Base-by-base conservation (phyloP, 2,888 invertebrate genomes). In the Microchrysa polita region DNA sequence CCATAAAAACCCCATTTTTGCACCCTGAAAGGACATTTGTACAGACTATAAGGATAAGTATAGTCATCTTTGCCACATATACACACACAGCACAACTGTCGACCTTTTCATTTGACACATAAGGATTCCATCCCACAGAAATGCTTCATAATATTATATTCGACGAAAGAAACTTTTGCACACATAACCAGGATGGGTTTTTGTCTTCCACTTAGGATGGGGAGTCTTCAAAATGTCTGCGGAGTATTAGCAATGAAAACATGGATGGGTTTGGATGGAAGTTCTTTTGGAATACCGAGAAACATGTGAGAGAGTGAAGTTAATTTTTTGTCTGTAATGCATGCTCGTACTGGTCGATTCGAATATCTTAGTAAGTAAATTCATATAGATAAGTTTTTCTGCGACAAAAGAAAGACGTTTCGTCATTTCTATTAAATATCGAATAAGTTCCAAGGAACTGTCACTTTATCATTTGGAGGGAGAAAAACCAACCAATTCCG, bases 271-370 rank as follows among this genome's bases (percentile, higher is more conserved):
- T 12, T 1, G 65, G 10, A 22, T 34, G 48, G 60, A 72, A 73
- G 69, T 75, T 73, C 57, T 57, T 42, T 72, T 61, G 52, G 42
- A 76, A 69, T 57, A 61, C 60, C 53, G 59, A 74, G 67, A 73
- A 76, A 74, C 73, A 74, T 72, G 52, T 72, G 55, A 67, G 67
- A 72, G 74, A 73, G 76, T 74, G 74, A 76, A 76, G 73, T 73
- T 76, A 74, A 76, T 74, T 74, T 76, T 76, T 76, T 72, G 74
- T 76, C 74, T 76, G 74, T 72, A 76, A 76, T 76, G 71, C 73
- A 74, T 73, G 73, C 71, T 74, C n/a, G n/a, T n/a, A n/a, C n/a
- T n/a, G n/a, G n/a, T n/a, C n/a, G n/a, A n/a, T n/a, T n/a, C n/a
- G n/a, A n/a, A n/a, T n/a, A n/a, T n/a, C n/a, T n/a, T n/a, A n/a